Percentiles rank a stretch among this genome's conserved stretches.
Conservation (phyloP, 2,113 vertebrate species). For the Odobenus rosmarus region DNA sequence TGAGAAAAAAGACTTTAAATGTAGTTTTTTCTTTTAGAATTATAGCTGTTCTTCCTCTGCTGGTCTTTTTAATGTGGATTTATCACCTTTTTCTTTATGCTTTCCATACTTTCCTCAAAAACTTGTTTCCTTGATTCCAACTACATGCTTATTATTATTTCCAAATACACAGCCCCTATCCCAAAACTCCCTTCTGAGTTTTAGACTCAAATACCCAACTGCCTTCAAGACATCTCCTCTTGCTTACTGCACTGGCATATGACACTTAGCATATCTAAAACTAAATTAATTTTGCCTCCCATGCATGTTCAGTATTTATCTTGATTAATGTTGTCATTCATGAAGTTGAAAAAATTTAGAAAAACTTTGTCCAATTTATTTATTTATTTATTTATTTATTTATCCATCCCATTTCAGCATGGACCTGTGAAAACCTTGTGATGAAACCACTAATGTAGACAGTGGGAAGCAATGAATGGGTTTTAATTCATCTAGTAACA, state of each 20-base stretch:
- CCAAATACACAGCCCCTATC: not conserved
- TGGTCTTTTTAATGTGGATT: not conserved
- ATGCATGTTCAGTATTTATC: not conserved
- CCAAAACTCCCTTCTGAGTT: not conserved
- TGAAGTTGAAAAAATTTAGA: slow-evolving; percentile 16
- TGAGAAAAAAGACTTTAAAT: not conserved
- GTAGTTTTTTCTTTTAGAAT: not conserved
- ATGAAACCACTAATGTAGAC: not conserved
- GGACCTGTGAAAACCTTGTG: slow-evolving; percentile 7
- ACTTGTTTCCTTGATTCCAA: not conserved
- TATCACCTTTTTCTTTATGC: not conserved
- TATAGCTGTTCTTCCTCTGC: not conserved
- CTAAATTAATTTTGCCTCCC: not conserved
- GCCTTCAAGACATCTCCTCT: not conserved
- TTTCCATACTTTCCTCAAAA: not conserved
- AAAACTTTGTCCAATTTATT: not conserved
- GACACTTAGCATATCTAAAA: not conserved
- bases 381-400: not conserved
- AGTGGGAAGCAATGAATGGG: not conserved
- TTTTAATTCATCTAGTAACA: not conserved
- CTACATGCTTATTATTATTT: not conserved
- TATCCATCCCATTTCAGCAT: not conserved
- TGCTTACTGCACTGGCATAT: not conserved
- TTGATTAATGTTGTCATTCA: not conserved
- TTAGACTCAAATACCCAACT: not conserved